These are phyloP conservation scores for Oligia strigilis DNA, from an alignment of 2,888 invertebrate species.

Conservation along the genomic window DNA sequence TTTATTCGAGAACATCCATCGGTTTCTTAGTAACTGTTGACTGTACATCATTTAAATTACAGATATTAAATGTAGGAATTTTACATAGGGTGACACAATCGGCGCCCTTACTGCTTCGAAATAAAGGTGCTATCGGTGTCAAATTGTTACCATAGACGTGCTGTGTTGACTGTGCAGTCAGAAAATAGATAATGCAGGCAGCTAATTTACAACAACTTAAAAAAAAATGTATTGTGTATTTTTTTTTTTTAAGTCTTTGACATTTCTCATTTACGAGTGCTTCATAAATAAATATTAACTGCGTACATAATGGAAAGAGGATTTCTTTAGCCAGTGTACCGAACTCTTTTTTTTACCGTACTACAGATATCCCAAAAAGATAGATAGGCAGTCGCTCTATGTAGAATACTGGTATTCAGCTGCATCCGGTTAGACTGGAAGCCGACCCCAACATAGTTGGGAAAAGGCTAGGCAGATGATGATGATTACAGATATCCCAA, in stretches of 20 bases:
- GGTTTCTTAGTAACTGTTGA: too few species aligned
- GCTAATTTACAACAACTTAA: background rate
- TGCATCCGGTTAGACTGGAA: too few species aligned
- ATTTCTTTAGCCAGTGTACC: background rate
- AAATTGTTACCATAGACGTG: background rate
- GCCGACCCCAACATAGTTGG: too few species aligned
- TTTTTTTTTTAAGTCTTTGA: background rate
- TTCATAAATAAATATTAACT: background rate
- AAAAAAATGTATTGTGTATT: background rate
- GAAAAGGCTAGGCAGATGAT: too few species aligned
- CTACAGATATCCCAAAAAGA: background rate
- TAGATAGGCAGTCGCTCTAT: too few species aligned
- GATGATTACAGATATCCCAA: background rate
- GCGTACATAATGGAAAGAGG: background rate
- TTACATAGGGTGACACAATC: background rate
- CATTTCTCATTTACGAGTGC: background rate
- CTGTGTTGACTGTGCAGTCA: background rate
- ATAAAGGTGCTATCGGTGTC: background rate
- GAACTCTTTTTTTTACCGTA: background rate
- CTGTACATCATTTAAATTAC: background rate
- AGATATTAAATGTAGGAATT: background rate
- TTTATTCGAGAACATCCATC: too few species aligned
- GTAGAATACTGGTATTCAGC: too few species aligned
- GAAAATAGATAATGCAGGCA: background rate
- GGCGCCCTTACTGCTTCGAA: background rate